Evolutionary conservation across 23 tunicate species (phyloP), one percentile per base, ranked within the genome.

Genomic region (Halocynthia roretzi): DNA sequence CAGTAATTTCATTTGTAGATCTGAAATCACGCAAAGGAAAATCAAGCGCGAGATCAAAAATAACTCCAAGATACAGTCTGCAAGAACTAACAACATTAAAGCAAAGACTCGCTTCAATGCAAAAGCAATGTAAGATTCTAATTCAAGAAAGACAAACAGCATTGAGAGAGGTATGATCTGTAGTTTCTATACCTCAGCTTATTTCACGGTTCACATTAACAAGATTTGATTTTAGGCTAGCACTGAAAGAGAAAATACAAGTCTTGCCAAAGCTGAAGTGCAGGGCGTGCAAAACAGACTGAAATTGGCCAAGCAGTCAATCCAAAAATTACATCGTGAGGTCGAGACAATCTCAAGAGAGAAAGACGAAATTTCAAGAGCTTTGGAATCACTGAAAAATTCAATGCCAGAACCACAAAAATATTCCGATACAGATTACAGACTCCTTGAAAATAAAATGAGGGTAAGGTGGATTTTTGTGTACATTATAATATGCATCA

Each of bases 381-480:
- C 77, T 68, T 58, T 89, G 68, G 72, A 68, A 17, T 87, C 87
- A 19, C 78, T 87, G 18, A 84, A 65, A 68, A 80, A 68, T 61
- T n/a, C 76, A 6, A 71, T 80, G 53, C 96, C 88, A 10, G 81
- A 76, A 57, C 84, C 84, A 0, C 96, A 83, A 71, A 53, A 58
- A 54, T 80, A 89, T 69, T 56, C 97, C 56, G 97, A 90, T 66
- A 84, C 97, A 49, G 97, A 90, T 49, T 90, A 90, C 80, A 84
- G 78, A 56, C 63, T 74, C 6, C 63, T 74, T 19, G 78, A 74
- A 56, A 74, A 74, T 74, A 74, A 74, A 56, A 12, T 74, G 65
- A 54, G 78, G 64, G 78, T 74, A 51, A 14, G 2, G 17, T 58
- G 1, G n/a, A 58, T 58, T 1, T 14, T 1, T 4, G 44, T 31